phyloP scores from a whole-genome alignment of 2,888 invertebrate species.

The Punctoribates punctum region DNA sequence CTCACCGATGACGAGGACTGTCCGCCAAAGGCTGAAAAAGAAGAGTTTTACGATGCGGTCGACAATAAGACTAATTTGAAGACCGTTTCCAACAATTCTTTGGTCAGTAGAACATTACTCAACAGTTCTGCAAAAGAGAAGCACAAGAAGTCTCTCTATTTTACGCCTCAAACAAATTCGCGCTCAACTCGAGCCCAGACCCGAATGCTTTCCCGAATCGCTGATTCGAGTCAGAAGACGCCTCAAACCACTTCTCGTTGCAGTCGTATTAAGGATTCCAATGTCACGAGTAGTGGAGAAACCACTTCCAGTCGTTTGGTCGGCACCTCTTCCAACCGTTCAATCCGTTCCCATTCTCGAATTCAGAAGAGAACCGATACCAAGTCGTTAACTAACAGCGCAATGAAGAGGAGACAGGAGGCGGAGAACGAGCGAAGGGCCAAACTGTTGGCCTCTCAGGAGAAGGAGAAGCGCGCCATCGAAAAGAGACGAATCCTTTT shows the following conservation, averaged over 20 bases:
- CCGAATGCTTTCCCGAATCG: conserved; percentile 8
- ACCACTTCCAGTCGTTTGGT: neutral
- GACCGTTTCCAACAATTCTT: neutral
- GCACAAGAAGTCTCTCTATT: conserved; percentile 24
- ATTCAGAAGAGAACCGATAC: conserved; percentile 7
- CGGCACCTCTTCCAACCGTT: neutral
- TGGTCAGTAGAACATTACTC: neutral
- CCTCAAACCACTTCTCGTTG: neutral
- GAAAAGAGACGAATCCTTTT: conserved; percentile 6
- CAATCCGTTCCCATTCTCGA: neutral
- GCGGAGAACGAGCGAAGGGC: conserved; percentile 11
- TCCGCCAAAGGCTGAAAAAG: neutral
- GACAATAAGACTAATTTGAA: no score
- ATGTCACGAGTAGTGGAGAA: neutral
- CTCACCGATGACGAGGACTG: conserved; percentile 39
- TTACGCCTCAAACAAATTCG: conserved; percentile 20
- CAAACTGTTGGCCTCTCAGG: neutral
- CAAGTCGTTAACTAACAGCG: conserved; percentile 26
- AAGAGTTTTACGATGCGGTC: conserved; percentile 7
- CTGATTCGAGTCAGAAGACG: neutral
- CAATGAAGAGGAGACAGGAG: conserved; percentile 11
- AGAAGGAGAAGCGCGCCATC: conserved; percentile 34
- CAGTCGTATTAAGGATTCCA: neutral
- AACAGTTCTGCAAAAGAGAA: conserved; percentile 1
- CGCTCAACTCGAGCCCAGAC: conserved; percentile 15